Conservation (phyloP, 1,140 invertebrate genomes). For the Pogonomyrmex californicus region DNA sequence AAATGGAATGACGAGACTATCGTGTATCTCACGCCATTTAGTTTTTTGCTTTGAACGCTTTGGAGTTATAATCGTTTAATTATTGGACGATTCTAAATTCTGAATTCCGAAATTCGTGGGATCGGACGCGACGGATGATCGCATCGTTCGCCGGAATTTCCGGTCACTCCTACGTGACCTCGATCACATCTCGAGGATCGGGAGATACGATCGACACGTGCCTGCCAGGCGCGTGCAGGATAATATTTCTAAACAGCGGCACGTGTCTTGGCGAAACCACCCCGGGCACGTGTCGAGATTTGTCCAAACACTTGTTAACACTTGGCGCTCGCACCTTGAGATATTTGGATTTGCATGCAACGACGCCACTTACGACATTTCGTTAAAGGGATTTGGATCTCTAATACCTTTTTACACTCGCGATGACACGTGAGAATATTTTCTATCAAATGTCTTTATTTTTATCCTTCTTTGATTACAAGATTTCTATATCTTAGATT, state of each 20-base stretch:
- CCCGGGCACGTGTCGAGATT: conserved; percentile 70
- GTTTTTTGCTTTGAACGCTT: neutral
- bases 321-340: neutral
- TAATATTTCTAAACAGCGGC: conserved; percentile 79
- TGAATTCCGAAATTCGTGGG: neutral
- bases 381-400: neutral
- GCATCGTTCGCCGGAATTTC: conserved; percentile 19
- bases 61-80: neutral
- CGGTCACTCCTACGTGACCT: conserved; percentile 28
- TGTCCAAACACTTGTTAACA: conserved; percentile 62
- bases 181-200: conserved; percentile 67
- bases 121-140: no score
- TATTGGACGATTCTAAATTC: neutral
- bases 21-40: conserved; percentile 2
- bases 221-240: conserved; percentile 60
- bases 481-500: neutral
- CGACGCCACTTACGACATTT: conserved; percentile 9
- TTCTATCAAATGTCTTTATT: neutral
- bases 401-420: neutral
- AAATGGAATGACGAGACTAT: neutral
- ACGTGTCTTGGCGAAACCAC: conserved; percentile 71
- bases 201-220: conserved; percentile 75
- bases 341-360: neutral
- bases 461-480: neutral
- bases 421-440: neutral